phyloP scores from a whole-genome alignment of 2,888 invertebrate genomes.

The Tipula helvola region DNA sequence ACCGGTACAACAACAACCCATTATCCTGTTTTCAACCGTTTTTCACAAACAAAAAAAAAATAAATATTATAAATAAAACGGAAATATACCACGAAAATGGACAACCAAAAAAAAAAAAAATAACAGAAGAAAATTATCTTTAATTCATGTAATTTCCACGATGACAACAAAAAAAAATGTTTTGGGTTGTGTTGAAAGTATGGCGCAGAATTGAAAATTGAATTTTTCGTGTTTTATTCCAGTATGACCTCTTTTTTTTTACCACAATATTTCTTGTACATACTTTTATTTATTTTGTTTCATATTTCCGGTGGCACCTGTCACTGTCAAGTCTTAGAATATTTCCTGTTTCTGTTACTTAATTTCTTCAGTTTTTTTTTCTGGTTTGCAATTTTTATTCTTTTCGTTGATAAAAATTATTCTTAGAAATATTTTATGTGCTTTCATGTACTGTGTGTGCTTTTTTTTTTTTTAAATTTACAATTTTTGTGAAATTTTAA shows the following conservation, averaged over 20 bases:
- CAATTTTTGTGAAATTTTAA: background rate
- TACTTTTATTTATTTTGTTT: conserved; percentile 4
- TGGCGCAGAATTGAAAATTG: background rate
- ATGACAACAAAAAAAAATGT: background rate
- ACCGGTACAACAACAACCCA: background rate
- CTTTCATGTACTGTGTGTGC: background rate
- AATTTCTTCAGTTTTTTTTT: background rate
- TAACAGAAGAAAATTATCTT: background rate
- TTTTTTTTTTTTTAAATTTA: background rate
- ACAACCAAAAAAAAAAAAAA: background rate
- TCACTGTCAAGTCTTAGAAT: conserved; percentile 9
- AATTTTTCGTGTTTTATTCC: background rate
- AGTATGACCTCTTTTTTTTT: background rate
- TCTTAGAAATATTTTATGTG: background rate
- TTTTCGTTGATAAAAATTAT: conserved; percentile 7
- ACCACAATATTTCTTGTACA: background rate
- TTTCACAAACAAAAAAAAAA: background rate
- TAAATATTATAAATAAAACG: background rate
- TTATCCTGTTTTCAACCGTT: background rate
- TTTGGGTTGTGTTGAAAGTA: background rate
- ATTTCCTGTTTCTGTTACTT: conserved; percentile 9
- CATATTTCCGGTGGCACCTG: conserved; percentile 8
- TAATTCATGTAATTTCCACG: background rate
- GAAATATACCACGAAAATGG: background rate
- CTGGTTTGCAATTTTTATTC: background rate